phyloP scores from a whole-genome alignment of 2,113 vertebrate genomes.

The Campylomormyrus tamandua region DNA sequence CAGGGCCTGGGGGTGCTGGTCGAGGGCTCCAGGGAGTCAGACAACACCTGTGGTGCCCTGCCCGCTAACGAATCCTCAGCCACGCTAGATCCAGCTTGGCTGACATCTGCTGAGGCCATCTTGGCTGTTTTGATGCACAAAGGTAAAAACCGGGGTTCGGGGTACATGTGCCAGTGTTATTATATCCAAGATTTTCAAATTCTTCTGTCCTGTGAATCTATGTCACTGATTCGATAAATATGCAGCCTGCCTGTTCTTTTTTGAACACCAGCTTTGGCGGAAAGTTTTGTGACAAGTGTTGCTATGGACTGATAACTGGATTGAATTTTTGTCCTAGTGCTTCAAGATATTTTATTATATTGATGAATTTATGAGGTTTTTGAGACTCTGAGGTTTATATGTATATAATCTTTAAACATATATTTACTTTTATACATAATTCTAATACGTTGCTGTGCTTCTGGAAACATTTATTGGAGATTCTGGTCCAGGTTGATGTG shows the following conservation, averaged over 20 bases:
- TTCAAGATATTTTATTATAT: background rate
- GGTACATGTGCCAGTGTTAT: background rate
- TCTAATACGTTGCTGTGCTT: no score
- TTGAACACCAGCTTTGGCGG: background rate
- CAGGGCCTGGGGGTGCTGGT: slow-evolving; percentile 66
- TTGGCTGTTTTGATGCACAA: slow-evolving; percentile 49
- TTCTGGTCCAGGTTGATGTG: background rate
- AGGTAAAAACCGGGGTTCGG: slow-evolving; percentile 51
- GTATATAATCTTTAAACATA: no score
- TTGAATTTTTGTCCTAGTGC: background rate
- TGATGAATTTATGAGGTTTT: background rate
- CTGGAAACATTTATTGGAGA: no score
- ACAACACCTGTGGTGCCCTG: slow-evolving; percentile 73
- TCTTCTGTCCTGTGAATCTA: background rate
- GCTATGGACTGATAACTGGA: background rate
- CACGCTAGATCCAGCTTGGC: background rate
- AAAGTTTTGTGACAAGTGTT: background rate
- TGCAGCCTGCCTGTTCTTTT: background rate
- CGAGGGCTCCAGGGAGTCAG: slow-evolving; percentile 70
- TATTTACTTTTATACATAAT: no score
- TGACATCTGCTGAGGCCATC: slow-evolving; percentile 13
- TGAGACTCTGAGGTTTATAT: no score
- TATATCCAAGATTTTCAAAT: background rate
- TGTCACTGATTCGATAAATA: background rate
- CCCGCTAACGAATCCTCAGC: slow-evolving; percentile 28